phyloP scores from a whole-genome alignment of 2,888 invertebrate species.

The Dryobota labecula region DNA sequence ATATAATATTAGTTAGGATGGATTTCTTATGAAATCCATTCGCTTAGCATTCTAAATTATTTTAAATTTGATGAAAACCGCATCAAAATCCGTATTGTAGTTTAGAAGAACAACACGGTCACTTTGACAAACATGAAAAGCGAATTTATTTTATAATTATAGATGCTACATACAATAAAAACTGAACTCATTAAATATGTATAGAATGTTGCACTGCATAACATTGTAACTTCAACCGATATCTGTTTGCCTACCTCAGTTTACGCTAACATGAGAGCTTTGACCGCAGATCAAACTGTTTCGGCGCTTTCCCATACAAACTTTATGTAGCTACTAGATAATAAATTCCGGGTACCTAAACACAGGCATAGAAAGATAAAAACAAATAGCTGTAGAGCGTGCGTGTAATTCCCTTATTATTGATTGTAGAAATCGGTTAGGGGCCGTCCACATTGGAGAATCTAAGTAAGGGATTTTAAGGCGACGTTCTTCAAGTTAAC shows the following conservation, averaged over 20 bases:
- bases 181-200: slow-evolving; percentile 11
- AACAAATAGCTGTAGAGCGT: slow-evolving; percentile 74
- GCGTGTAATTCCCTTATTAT: slow-evolving; percentile 73
- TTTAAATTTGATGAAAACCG: too few relatives aligned
- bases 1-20: too few relatives aligned
- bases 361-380: slow-evolving; percentile 70
- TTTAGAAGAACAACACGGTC: too few relatives aligned
- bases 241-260: slow-evolving; percentile 28
- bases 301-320: slow-evolving; percentile 60
- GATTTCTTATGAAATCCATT: too few relatives aligned
- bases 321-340: slow-evolving; percentile 64
- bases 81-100: too few relatives aligned
- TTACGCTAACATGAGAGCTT: slow-evolving; percentile 31
- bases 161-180: slow-evolving; percentile 9
- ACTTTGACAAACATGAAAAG: too few relatives aligned
- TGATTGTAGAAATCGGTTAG: slow-evolving; percentile 72
- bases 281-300: slow-evolving; percentile 45
- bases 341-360: slow-evolving; percentile 72
- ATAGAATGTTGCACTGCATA: slow-evolving; percentile 12
- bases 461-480: neutral
- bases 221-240: slow-evolving; percentile 35
- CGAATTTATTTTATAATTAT: too few relatives aligned
- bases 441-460: slow-evolving; percentile 37
- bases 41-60: too few relatives aligned
- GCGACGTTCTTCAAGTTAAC: too few relatives aligned